A percentile compares a stretch with the other conserved stretches of the same genome.
Conservation (phyloP, 2,797 vertebrate species). For the Anableps anableps region DNA sequence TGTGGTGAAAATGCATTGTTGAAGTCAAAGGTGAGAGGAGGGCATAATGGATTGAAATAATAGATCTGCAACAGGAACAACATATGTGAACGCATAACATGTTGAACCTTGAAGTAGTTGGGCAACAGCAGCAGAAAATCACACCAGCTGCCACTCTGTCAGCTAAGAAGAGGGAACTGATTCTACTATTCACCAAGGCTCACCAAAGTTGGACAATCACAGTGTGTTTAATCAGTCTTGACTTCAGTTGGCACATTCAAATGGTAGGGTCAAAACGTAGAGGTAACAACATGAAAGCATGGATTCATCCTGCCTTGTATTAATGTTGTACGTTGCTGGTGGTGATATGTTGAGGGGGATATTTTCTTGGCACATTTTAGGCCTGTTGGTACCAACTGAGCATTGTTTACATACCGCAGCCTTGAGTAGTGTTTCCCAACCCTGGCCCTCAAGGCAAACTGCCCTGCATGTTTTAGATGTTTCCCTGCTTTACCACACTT, state of each 20-base stretch:
- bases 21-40: neutral
- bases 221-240: neutral
- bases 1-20: neutral
- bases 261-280: neutral
- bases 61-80: neutral
- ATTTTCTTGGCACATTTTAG: neutral
- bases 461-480: neutral
- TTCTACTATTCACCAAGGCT: neutral
- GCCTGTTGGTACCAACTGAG: neutral
- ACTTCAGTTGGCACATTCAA: neutral
- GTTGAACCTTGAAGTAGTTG: neutral
- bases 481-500: neutral
- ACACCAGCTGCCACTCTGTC: neutral
- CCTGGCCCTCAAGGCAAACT: neutral
- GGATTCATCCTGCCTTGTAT: neutral
- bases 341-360: neutral
- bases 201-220: neutral
- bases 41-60: neutral
- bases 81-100: neutral
- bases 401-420: neutral
- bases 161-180: neutral
- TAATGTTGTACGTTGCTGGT: neutral
- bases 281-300: neutral
- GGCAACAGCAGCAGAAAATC: neutral
- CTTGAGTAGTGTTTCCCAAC: neutral